These are phyloP conservation scores for Nasonia longicornis DNA, from an alignment of 1,140 invertebrate species.

Conservation along the genomic window DNA sequence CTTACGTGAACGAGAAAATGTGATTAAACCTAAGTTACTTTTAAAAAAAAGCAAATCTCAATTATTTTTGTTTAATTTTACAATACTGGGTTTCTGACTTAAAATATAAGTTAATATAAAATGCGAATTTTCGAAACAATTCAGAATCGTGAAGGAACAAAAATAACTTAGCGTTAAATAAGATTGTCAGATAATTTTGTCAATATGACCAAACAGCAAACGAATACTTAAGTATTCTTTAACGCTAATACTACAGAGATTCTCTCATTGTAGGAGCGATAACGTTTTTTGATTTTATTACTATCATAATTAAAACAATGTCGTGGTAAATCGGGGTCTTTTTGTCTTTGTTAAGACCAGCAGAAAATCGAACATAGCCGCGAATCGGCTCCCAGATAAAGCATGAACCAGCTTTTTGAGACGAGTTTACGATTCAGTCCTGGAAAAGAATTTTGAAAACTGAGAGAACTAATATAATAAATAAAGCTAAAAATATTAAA, in stretches of 20 bases:
- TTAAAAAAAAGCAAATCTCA: constrained; percentile 9
- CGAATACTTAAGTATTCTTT: constrained; percentile 22
- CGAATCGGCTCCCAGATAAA: constrained; percentile 30
- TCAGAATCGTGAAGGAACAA: constrained; percentile 14
- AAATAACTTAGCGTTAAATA: constrained; percentile 29
- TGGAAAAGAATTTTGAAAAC: constrained; percentile 43
- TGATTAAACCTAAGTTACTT: background rate
- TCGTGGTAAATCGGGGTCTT: constrained; percentile 22
- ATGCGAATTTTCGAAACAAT: constrained; percentile 13
- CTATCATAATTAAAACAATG: constrained; percentile 23
- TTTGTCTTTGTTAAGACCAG: constrained; percentile 25
- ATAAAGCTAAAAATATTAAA: constrained; percentile 15
- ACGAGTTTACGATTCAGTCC: constrained; percentile 31
- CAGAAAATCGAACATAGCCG: constrained; percentile 30
- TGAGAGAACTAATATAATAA: constrained; percentile 21
- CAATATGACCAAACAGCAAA: constrained; percentile 24
- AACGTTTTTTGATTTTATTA: background rate
- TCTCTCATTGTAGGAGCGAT: constrained; percentile 36
- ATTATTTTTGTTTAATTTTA: constrained; percentile 4
- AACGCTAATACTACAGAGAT: constrained; percentile 36
- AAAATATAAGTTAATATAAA: constrained; percentile 21
- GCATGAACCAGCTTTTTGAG: constrained; percentile 33
- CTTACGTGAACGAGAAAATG: background rate
- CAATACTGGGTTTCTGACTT: constrained; percentile 13
- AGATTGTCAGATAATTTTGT: constrained; percentile 15